These are phyloP conservation scores for Parnassius mnemosyne DNA, from an alignment of 2,888 invertebrate species.

Conservation along the genomic window DNA sequence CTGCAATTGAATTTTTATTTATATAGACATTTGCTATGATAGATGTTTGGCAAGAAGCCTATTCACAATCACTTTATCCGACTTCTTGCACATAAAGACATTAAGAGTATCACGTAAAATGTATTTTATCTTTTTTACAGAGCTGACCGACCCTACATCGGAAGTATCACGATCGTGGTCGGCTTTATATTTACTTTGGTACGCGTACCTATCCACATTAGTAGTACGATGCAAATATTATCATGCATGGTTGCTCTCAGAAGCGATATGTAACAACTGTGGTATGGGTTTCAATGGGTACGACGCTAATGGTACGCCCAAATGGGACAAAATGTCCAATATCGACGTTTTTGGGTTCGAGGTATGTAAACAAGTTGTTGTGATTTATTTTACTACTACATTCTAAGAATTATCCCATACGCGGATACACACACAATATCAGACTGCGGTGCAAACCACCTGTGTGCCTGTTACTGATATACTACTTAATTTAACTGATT, in stretches of 20 bases:
- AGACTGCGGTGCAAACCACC: too few relatives aligned
- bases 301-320: slow-evolving; percentile 85
- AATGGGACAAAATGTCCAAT: slow-evolving; percentile 97
- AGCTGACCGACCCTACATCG: slow-evolving; percentile 65
- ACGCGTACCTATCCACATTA: slow-evolving; percentile 90
- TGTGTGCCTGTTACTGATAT: too few relatives aligned
- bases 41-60: too few relatives aligned
- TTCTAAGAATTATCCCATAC: too few relatives aligned
- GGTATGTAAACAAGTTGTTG: slow-evolving; percentile 68
- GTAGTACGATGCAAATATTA: slow-evolving; percentile 95
- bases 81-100: too few relatives aligned
- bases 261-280: slow-evolving; percentile 96
- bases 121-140: slow-evolving; percentile 36
- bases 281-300: slow-evolving; percentile 95
- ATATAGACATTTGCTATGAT: too few relatives aligned
- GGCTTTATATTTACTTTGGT: slow-evolving; percentile 72
- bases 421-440: too few relatives aligned
- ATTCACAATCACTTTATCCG: too few relatives aligned
- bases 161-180: slow-evolving; percentile 76
- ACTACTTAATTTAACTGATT: too few relatives aligned
- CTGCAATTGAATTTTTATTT: too few relatives aligned
- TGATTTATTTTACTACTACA: too few relatives aligned
- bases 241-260: slow-evolving; percentile 97
- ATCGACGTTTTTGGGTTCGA: slow-evolving; percentile 94
- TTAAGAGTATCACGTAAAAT: too few relatives aligned